These are phyloP conservation scores for Ctenomys sociabilis DNA, from an alignment of 2,113 vertebrate genomes.

Conservation along the genomic window DNA sequence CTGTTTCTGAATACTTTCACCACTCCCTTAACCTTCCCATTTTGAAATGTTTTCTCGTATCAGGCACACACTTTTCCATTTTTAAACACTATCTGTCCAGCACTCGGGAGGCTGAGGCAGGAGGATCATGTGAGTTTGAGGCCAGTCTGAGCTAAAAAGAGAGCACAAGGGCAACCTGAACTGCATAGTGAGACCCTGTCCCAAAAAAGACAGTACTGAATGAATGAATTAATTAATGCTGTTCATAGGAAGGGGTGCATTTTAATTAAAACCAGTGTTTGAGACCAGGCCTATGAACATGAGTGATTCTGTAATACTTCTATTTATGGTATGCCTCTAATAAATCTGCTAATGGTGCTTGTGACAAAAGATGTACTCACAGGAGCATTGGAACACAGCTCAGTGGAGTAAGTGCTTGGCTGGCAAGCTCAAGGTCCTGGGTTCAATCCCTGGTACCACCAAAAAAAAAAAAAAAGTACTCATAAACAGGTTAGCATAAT, in stretches of 20 bases:
- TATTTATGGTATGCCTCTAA: background rate
- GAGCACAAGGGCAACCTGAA: too few species aligned
- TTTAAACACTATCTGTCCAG: slow-evolving; percentile 22
- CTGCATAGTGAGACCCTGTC: too few species aligned
- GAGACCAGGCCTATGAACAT: background rate
- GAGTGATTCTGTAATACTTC: background rate
- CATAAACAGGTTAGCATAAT: background rate
- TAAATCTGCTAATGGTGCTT: background rate
- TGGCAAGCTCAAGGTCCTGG: too few species aligned
- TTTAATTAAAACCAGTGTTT: background rate
- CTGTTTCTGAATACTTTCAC: slow-evolving; percentile 77
- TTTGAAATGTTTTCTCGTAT: slow-evolving; percentile 80
- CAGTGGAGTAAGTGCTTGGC: too few species aligned
- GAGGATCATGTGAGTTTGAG: too few species aligned
- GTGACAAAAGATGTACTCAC: background rate
- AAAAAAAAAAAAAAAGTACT: background rate
- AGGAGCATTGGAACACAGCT: too few species aligned
- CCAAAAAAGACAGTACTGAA: too few species aligned
- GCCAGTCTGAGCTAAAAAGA: too few species aligned
- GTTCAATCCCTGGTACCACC: too few species aligned
- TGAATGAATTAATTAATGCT: too few species aligned
- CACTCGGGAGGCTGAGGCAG: too few species aligned
- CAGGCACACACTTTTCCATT: slow-evolving; percentile 47
- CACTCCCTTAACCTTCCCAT: slow-evolving; percentile 81
- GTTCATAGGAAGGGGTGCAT: background rate